Base-by-base conservation (phyloP, 2,888 invertebrate genomes). In the Meloe dianella region DNA sequence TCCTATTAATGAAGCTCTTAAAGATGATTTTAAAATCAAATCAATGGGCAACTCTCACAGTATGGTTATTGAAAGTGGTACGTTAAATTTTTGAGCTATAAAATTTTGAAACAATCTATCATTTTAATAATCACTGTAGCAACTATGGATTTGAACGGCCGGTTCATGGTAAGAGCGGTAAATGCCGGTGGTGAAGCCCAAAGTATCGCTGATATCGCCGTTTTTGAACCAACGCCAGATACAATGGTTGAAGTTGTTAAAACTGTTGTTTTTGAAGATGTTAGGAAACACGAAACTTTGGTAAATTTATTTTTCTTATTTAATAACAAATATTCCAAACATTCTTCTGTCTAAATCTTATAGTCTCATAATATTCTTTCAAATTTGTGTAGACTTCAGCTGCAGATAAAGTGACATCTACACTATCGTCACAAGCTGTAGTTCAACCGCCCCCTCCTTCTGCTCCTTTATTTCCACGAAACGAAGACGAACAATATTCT, bases 171-270 rank as follows among this genome's bases (percentile, higher is more conserved):
- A 14, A 86, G 87, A 72, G 93, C 92, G 10, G 87, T 87, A 0
- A 93, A 93, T 79, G 86, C 89, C 61, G 92, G 91, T 20, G 93
- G 93, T n/a, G 92, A 92, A 83, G 92, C 92, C n/a, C 89, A 91
- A 80, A 92, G 92, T 82, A 91, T 91, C 71, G 93, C 93, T 9
- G 92, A 93, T 78, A 90, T 93, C 73, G 89, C 90, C 65, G 91
- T 93, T 38, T 86, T 90, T 70, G 91, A 91, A 77, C 89, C 90
- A 61, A 88, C 89, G 6, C 90, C 89, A 0, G 89, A 90, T 71
- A 88, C 89, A 14, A 87, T 89, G 88, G 86, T 89, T 17, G 90
- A 90, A 81, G 88, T 89, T 58, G 89, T 90, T 41, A 90, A 89
- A 81, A 90, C 89, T 10, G 87, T 89, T 38, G 86, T 89, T 57